These are phyloP conservation scores for Cepphus grylle DNA, from an alignment of 2,113 vertebrate genomes.

Conservation along the genomic window DNA sequence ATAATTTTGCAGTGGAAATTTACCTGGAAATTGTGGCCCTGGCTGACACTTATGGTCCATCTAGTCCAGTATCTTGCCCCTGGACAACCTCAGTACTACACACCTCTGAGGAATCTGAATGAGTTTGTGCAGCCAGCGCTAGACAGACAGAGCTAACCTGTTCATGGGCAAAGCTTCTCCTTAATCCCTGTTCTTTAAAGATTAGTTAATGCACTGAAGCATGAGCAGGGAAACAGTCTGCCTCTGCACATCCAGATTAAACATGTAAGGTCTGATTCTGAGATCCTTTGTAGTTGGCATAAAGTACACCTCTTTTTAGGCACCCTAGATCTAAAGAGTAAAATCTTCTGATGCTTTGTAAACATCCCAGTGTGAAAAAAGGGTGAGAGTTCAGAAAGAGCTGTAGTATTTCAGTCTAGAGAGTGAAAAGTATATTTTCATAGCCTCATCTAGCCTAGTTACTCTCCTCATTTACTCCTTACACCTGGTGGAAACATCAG, in stretches of 20 bases:
- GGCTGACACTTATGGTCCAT: background rate
- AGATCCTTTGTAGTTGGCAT: background rate
- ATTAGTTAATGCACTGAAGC: constrained; percentile 36
- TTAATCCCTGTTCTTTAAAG: constrained; percentile 46
- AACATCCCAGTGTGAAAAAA: background rate
- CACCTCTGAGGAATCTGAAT: background rate
- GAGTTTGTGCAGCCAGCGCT: background rate
- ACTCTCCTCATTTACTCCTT: background rate
- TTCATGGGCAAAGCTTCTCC: background rate
- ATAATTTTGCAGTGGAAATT: background rate
- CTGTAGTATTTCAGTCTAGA: background rate
- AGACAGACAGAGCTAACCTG: background rate
- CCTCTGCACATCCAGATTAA: background rate
- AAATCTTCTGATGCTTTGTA: background rate
- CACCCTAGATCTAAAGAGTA: background rate
- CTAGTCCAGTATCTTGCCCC: background rate
- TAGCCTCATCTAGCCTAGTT: background rate
- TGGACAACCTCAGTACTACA: background rate
- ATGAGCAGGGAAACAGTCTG: background rate
- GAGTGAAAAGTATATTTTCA: background rate
- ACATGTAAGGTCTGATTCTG: background rate
- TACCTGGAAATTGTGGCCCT: background rate
- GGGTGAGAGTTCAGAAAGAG: background rate
- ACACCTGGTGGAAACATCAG: background rate
- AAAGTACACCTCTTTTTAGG: background rate